A percentile compares a stretch with the other conserved stretches of the same genome.
These are phyloP conservation scores for Hybognathus amarus DNA, from an alignment of 2,797 vertebrate genomes.

Conservation along the genomic window DNA sequence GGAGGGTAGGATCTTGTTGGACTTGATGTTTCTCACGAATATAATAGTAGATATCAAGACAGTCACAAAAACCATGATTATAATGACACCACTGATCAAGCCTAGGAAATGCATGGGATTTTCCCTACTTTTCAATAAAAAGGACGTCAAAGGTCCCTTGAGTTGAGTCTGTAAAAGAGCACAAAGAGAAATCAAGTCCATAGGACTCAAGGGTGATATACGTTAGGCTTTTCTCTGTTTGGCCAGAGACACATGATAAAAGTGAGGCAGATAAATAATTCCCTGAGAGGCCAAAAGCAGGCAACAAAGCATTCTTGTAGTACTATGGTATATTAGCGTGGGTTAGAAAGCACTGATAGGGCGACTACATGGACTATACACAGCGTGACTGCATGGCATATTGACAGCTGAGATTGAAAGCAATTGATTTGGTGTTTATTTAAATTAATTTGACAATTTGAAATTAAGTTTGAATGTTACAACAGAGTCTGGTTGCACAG, in stretches of 20 bases:
- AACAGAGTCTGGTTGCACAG: slow-evolving; percentile 39
- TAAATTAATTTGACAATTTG: background rate
- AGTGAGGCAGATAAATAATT: slow-evolving; percentile 18
- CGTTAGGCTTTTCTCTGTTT: slow-evolving; percentile 63
- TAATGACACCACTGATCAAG: slow-evolving; percentile 87
- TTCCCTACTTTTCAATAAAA: slow-evolving; percentile 95
- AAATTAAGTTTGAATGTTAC: background rate
- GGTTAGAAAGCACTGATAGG: background rate
- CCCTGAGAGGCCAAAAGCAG: slow-evolving; percentile 20
- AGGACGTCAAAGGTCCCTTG: slow-evolving; percentile 89
- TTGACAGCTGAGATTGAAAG: slow-evolving; percentile 4
- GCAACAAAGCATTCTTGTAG: background rate
- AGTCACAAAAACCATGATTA: slow-evolving; percentile 86
- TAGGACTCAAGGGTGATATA: slow-evolving; percentile 69
- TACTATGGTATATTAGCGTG: background rate
- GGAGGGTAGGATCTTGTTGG: slow-evolving; percentile 89
- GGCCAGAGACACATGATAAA: slow-evolving; percentile 36
- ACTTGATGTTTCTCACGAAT: slow-evolving; percentile 95
- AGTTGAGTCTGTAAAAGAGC: slow-evolving; percentile 96
- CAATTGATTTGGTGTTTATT: background rate
- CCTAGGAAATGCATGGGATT: slow-evolving; percentile 93
- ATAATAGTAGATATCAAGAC: slow-evolving; percentile 92
- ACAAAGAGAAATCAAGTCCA: slow-evolving; percentile 88
- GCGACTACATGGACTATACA: background rate
- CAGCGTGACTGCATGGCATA: slow-evolving; percentile 8